Base-by-base conservation (phyloP, 2,888 invertebrate species). In the Euspilapteryx auroguttella region DNA sequence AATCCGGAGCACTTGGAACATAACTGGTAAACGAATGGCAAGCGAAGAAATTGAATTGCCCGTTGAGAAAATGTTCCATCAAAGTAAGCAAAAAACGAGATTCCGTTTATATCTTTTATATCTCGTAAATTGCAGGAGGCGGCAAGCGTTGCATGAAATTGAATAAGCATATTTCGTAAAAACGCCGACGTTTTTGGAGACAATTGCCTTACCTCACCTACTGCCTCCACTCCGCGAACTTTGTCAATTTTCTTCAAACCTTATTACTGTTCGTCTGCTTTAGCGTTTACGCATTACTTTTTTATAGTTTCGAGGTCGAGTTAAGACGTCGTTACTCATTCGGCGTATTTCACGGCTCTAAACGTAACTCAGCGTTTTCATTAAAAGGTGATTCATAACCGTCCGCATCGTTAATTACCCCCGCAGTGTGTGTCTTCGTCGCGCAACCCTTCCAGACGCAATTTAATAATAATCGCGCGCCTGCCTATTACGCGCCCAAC, bases 81-180 rank as follows among this genome's bases (percentile, higher is more conserved):
- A 68, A 71, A 66, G 75, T 73, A 69, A 75, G 75, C 75, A 75
- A 73, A 73, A 75, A 75, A 73, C 62, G 69, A 57, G 73, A 75
- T 75, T 73, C 71, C 73, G 73, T 73, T 73, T 73, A 75, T 73
- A 71, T 71, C 73, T 75, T 71, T 75, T 75, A 73, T 71, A 75
- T 75, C 75, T 71, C 73, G 73, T 66, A 75, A 75, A 75, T 73
- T 73, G 75, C 71, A 75, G 71, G 75, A 75, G 75, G 69, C 68
- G 75, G 66, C 68, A 75, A 75, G 71, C 75, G 71, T 75, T 75
- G 75, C 75, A 75, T 75, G 75, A 75, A 75, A 75, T 75, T 75
- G 75, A 75, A 75, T 75, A 75, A 75, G 75, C 75, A 73, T 73
- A 75, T 75, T 75, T 73, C 75, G 75, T 69, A 75, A 75, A n/a